These are phyloP conservation scores for Ctenochaetus hawaiiensis DNA, from an alignment of 2,797 vertebrate genomes.

Conservation along the genomic window DNA sequence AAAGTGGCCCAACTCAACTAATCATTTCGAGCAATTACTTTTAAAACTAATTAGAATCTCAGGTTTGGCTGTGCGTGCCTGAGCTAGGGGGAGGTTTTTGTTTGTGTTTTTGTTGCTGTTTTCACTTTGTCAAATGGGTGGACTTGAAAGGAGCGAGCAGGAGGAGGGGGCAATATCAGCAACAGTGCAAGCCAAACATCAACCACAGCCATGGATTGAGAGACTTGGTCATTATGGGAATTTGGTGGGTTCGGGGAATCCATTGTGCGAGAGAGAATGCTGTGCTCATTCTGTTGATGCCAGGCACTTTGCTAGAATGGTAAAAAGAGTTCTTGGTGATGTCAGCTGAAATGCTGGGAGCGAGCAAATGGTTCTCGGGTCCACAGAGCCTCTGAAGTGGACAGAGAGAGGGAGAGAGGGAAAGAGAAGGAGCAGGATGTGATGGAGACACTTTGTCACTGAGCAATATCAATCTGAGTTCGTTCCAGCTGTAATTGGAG, in stretches of 20 bases:
- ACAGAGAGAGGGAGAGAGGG: background rate
- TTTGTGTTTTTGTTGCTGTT: conserved; percentile 85
- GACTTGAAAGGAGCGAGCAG: conserved; percentile 73
- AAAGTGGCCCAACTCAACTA: conserved; percentile 86
- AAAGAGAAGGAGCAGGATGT: background rate
- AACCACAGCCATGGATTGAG: conserved; percentile 64
- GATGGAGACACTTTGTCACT: conserved; percentile 15
- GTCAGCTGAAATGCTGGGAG: conserved; percentile 65
- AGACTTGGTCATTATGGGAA: conserved; percentile 73
- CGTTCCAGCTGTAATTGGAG: background rate
- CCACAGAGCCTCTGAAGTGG: conserved; percentile 36
- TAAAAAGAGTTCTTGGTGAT: conserved; percentile 75
- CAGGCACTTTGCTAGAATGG: conserved; percentile 59
- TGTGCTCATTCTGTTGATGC: conserved; percentile 59
- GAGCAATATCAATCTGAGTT: background rate
- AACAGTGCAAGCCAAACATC: conserved; percentile 77
- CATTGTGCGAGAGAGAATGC: conserved; percentile 67
- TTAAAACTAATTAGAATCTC: conserved; percentile 87
- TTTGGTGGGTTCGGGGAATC: conserved; percentile 63
- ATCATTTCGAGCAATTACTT: conserved; percentile 89
- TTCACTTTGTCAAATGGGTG: conserved; percentile 79
- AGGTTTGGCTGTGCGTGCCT: conserved; percentile 78
- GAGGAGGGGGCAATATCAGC: conserved; percentile 70
- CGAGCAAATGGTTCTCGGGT: conserved; percentile 50
- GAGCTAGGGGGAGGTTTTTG: conserved; percentile 75